phyloP scores from a whole-genome alignment of 2,797 vertebrate species.

The Pyrocephalus nanus region DNA sequence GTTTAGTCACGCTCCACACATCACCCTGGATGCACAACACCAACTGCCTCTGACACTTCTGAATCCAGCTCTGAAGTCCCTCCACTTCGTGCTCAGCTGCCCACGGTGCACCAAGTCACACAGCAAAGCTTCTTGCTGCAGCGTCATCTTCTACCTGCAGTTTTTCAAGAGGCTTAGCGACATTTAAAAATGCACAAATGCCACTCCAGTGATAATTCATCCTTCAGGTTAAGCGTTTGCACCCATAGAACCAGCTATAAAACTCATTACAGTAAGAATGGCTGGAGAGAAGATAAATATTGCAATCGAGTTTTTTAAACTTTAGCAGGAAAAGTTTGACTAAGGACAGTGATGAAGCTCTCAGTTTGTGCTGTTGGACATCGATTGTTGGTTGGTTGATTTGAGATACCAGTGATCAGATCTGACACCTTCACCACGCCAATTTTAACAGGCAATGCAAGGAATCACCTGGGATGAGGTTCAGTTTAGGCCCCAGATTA shows the following conservation, averaged over 20 bases:
- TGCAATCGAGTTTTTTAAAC: background rate
- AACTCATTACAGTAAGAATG: background rate
- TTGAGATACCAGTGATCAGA: background rate
- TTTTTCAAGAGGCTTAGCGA: background rate
- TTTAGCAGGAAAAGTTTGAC: background rate
- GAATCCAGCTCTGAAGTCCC: background rate
- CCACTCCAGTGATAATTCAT: background rate
- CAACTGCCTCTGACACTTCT: background rate
- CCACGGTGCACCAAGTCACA: background rate
- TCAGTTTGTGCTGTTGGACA: background rate
- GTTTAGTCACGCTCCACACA: background rate
- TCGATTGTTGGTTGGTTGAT: fast-evolving
- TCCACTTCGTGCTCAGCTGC: background rate
- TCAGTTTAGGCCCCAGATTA: background rate
- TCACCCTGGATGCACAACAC: background rate
- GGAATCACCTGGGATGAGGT: background rate
- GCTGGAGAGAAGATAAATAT: background rate
- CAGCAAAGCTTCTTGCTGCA: background rate
- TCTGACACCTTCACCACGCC: background rate
- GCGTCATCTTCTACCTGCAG: background rate
- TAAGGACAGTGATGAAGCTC: background rate
- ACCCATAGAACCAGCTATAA: background rate
- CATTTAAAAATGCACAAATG: background rate
- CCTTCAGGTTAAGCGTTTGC: background rate
- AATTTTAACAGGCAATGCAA: background rate